A percentile compares a stretch with the other conserved stretches of the same genome.
Evolutionary conservation across 2,797 vertebrate species (phyloP).

Genomic region (Dryobates pubescens): DNA sequence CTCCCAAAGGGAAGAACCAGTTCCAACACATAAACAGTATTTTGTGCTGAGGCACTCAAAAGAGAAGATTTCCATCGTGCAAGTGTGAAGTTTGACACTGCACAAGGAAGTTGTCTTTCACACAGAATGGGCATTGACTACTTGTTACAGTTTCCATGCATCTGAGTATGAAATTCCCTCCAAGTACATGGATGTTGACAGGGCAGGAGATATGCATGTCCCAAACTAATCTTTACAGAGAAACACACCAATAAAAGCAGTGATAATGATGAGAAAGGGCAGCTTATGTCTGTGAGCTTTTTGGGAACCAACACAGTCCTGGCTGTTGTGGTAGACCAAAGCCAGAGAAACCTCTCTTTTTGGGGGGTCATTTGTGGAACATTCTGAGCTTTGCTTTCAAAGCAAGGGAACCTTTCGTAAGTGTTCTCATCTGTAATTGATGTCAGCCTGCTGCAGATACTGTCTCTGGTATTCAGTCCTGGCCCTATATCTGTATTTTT

Average conservation of each 20-base stretch:
- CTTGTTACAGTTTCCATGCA: background rate
- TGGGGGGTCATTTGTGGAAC: background rate
- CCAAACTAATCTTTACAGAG: background rate
- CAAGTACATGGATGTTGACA: background rate
- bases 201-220: background rate
- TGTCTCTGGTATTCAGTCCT: background rate
- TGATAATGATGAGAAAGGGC: slow-evolving; percentile 17
- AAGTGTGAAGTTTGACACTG: background rate
- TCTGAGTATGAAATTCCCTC: background rate
- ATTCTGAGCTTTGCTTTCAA: slow-evolving; percentile 1
- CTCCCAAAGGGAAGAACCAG: background rate
- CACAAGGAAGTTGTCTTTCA: background rate
- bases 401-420: background rate
- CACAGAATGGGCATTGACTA: background rate
- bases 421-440: background rate
- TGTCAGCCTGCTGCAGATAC: background rate
- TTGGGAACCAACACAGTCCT: slow-evolving; percentile 18
- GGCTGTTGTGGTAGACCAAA: slow-evolving; percentile 9
- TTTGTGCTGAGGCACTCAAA: background rate
- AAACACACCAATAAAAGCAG: background rate
- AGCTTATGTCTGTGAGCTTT: slow-evolving; percentile 11
- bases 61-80: background rate
- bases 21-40: background rate
- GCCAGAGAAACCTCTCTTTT: background rate
- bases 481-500: background rate